phyloP scores from a whole-genome alignment of 2,113 vertebrate genomes.

The Pygathrix nemaeus region DNA sequence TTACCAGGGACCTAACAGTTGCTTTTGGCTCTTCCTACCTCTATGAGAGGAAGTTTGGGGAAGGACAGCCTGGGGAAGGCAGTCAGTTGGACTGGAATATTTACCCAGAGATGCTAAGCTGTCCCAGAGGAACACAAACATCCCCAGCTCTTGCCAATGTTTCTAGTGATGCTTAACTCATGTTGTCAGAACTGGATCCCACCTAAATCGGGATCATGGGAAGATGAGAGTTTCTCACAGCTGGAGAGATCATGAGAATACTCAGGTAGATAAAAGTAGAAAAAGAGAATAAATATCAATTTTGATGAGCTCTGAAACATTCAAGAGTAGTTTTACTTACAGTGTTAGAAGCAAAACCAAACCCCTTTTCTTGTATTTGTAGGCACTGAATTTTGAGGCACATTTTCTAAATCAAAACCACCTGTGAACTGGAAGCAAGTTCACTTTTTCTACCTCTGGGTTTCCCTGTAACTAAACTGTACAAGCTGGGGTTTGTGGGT shows the following conservation, averaged over 20 bases:
- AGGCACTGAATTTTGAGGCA: conserved; percentile 1
- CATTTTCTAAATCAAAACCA: conserved; percentile 34
- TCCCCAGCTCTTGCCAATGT: conserved; percentile 40
- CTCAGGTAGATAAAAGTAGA: background rate
- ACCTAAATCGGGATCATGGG: background rate
- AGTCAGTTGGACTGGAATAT: conserved; percentile 25
- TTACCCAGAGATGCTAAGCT: conserved; percentile 51
- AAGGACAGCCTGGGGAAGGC: conserved; percentile 15
- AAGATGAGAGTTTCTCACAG: conserved; percentile 30
- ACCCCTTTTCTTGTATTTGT: background rate
- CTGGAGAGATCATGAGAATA: background rate
- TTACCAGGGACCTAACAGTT: conserved; percentile 14
- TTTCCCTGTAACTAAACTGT: background rate
- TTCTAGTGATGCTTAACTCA: conserved; percentile 55
- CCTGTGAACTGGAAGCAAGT: background rate
- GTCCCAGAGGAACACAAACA: conserved; percentile 55
- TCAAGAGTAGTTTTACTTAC: background rate
- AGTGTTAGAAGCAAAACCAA: background rate
- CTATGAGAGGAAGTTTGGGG: conserved; percentile 51
- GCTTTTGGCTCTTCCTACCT: background rate
- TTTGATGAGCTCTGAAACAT: background rate
- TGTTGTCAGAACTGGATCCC: conserved; percentile 35
- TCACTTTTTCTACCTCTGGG: background rate
- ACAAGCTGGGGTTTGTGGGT: background rate
- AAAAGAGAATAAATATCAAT: background rate